phyloP scores from a whole-genome alignment of 2,113 vertebrate species.

The Puma concolor region DNA sequence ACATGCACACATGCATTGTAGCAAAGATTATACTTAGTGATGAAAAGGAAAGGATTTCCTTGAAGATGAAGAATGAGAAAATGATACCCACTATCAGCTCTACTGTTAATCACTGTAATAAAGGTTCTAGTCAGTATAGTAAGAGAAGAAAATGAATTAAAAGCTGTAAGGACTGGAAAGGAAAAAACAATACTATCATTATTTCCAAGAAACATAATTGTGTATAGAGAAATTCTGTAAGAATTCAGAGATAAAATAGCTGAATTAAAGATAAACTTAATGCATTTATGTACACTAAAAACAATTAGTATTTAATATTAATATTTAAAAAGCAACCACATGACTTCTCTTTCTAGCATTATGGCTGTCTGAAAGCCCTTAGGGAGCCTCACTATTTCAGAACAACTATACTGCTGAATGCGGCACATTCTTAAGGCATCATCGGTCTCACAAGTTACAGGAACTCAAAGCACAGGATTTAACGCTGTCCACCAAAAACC shows the following conservation, averaged over 20 bases:
- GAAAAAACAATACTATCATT: neutral
- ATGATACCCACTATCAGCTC: neutral
- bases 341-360: neutral
- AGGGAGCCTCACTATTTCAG: neutral
- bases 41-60: neutral
- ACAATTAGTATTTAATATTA: neutral
- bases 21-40: neutral
- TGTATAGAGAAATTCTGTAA: neutral
- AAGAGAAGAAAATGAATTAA: conserved; percentile 34
- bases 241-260: neutral
- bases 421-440: neutral
- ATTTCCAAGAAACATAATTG: neutral
- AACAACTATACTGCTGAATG: neutral
- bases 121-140: neutral
- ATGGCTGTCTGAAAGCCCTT: neutral
- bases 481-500: neutral
- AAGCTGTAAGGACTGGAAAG: neutral
- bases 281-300: neutral
- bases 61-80: neutral
- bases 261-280: conserved; percentile 18
- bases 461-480: neutral
- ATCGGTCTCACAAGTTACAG: neutral
- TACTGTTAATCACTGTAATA: neutral
- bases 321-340: neutral
- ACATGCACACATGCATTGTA: neutral